Evolutionary conservation across 2,888 invertebrate species (phyloP).

Genomic region (Acrobasis consociella): DNA sequence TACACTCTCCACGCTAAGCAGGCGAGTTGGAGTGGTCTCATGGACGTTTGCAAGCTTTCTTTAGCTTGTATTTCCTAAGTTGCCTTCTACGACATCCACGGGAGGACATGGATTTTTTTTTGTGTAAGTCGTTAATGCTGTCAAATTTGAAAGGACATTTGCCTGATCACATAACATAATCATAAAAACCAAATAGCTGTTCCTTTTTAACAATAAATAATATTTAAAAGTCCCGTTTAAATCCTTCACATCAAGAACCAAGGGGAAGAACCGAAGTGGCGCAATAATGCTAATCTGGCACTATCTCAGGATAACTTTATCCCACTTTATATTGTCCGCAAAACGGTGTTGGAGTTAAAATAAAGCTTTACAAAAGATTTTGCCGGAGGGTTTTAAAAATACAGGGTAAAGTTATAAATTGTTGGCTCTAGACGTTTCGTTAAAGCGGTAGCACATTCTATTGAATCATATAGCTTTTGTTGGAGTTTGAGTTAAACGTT

Average conservation of each 20-base stretch:
- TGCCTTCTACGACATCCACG: too few species aligned
- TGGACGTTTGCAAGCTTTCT: too few species aligned
- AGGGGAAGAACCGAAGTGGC: slow-evolving; percentile 19
- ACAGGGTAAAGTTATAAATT: slow-evolving; percentile 2
- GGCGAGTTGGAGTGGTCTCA: too few species aligned
- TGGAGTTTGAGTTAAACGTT: background rate
- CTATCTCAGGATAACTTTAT: slow-evolving; percentile 25
- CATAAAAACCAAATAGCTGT: too few species aligned
- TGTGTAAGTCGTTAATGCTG: too few species aligned
- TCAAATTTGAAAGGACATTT: too few species aligned
- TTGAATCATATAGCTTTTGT: slow-evolving; percentile 1
- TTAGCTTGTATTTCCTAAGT: too few species aligned
- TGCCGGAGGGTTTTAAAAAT: slow-evolving; percentile 4
- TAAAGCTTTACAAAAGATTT: slow-evolving; percentile 1
- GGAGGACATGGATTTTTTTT: too few species aligned
- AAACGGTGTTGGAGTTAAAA: slow-evolving; percentile 10
- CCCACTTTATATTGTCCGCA: slow-evolving; percentile 17
- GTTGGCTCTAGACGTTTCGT: background rate
- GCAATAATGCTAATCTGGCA: slow-evolving; percentile 26
- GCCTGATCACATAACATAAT: too few species aligned
- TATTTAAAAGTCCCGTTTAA: too few species aligned
- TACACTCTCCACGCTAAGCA: too few species aligned
- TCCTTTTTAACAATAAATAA: too few species aligned
- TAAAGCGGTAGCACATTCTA: background rate
- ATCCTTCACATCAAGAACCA: background rate